phyloP scores from a whole-genome alignment of 2,113 vertebrate species.

The Colaptes auratus region DNA sequence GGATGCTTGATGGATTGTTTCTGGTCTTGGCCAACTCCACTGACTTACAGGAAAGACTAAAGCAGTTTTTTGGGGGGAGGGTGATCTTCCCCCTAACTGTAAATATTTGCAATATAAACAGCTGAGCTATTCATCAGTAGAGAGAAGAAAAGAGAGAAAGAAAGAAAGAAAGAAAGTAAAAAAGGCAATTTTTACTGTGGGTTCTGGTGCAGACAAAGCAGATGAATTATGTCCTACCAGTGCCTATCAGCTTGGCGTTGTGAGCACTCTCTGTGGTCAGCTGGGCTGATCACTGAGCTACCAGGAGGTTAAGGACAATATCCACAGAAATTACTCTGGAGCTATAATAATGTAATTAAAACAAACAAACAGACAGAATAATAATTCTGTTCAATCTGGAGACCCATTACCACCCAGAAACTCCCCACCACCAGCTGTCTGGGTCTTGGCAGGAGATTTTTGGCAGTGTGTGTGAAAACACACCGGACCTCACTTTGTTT shows the following conservation, averaged over 20 bases:
- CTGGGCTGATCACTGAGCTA: neutral
- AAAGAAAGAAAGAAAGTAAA: no score
- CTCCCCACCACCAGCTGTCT: neutral
- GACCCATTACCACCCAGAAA: neutral
- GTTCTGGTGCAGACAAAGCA: neutral
- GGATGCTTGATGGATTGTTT: neutral
- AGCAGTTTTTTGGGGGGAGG: neutral
- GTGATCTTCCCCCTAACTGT: neutral
- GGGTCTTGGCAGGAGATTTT: neutral
- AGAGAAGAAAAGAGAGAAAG: neutral
- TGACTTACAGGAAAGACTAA: conserved; percentile 13
- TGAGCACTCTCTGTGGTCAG: neutral
- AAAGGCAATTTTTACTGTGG: neutral
- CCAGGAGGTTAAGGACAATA: neutral
- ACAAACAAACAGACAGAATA: neutral
- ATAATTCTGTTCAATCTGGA: neutral
- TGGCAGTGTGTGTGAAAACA: neutral
- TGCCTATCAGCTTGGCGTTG: conserved; percentile 6
- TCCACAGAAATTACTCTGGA: neutral
- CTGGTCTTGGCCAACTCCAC: neutral
- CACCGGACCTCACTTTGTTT: neutral
- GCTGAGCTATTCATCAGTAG: neutral
- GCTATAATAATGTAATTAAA: neutral
- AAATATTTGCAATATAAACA: conserved; percentile 8
- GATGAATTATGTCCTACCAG: neutral